These are phyloP conservation scores for Orchesellides sinensis DNA, from an alignment of 2,888 invertebrate genomes.

Conservation along the genomic window DNA sequence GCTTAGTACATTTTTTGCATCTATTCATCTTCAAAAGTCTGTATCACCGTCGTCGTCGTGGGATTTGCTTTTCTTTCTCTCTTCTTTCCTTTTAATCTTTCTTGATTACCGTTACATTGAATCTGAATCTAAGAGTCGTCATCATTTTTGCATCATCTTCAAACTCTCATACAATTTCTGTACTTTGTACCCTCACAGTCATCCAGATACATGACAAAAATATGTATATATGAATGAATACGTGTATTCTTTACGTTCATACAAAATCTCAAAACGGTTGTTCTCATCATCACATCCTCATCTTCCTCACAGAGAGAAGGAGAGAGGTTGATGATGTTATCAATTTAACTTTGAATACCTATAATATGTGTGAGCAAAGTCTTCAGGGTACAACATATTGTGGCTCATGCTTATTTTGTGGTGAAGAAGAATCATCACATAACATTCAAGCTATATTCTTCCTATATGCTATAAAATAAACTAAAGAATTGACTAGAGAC, in stretches of 20 bases:
- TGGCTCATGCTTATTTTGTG: not conserved
- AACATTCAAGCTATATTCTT: not conserved
- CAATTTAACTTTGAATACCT: not conserved
- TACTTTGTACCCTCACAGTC: not conserved
- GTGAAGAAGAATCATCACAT: not conserved
- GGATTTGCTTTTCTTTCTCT: not conserved
- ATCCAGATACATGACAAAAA: slow-evolving; percentile 11
- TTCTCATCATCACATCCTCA: not conserved
- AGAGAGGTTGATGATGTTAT: not conserved
- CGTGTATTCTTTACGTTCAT: not conserved
- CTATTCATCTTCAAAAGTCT: slow-evolving; percentile 9
- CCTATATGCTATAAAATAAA: too few relatives aligned
- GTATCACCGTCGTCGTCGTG: not conserved
- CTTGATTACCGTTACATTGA: slow-evolving; percentile 42
- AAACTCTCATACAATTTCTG: slow-evolving; percentile 7
- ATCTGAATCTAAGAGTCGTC: slow-evolving; percentile 17
- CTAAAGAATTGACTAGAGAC: too few relatives aligned
- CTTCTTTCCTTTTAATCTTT: slow-evolving; percentile 21
- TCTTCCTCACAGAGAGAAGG: too few relatives aligned
- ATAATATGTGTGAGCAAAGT: not conserved
- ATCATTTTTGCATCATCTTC: slow-evolving; percentile 13
- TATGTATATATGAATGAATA: too few relatives aligned
- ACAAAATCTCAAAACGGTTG: not conserved
- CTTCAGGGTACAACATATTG: not conserved
- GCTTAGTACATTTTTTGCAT: too few relatives aligned